A percentile compares a stretch with the other conserved stretches of the same genome.
phyloP scores from a whole-genome alignment of 2,888 invertebrate species.

The Cephalotes varians region DNA sequence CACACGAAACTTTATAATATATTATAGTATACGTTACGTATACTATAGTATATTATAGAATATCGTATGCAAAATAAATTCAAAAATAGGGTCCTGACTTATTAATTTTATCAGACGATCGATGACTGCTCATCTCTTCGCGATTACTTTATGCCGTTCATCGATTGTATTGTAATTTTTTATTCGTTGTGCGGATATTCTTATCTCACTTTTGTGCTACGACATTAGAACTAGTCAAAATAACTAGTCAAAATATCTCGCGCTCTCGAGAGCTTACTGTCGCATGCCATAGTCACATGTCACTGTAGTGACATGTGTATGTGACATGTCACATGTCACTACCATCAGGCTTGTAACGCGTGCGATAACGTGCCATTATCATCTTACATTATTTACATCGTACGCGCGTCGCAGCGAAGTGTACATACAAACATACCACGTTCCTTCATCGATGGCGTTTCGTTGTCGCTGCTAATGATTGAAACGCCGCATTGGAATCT shows the following conservation, averaged over 20 bases:
- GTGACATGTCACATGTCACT: slow-evolving; percentile 43
- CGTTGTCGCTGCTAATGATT: not conserved
- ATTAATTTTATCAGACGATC: not conserved
- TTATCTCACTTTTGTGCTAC: not conserved
- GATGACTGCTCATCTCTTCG: not conserved
- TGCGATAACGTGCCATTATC: slow-evolving; percentile 47
- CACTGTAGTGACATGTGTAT: no score
- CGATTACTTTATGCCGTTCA: not conserved
- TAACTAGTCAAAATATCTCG: slow-evolving; percentile 1
- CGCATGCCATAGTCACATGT: slow-evolving; percentile 40
- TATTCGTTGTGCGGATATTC: not conserved
- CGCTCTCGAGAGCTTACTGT: slow-evolving; percentile 16
- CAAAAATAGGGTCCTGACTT: no score
- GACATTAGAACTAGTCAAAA: no score
- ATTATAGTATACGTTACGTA: no score
- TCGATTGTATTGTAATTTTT: not conserved
- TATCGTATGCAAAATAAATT: no score
- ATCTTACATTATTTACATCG: slow-evolving; percentile 39
- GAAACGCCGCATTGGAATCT: slow-evolving; percentile 15
- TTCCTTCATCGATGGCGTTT: not conserved
- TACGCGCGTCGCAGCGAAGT: not conserved
- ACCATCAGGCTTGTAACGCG: slow-evolving; percentile 15
- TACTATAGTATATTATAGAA: no score
- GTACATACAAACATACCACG: slow-evolving; percentile 23
- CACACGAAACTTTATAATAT: no score